These are phyloP conservation scores for Rallus crepitans DNA, from an alignment of 2,797 vertebrate species.

Conservation along the genomic window DNA sequence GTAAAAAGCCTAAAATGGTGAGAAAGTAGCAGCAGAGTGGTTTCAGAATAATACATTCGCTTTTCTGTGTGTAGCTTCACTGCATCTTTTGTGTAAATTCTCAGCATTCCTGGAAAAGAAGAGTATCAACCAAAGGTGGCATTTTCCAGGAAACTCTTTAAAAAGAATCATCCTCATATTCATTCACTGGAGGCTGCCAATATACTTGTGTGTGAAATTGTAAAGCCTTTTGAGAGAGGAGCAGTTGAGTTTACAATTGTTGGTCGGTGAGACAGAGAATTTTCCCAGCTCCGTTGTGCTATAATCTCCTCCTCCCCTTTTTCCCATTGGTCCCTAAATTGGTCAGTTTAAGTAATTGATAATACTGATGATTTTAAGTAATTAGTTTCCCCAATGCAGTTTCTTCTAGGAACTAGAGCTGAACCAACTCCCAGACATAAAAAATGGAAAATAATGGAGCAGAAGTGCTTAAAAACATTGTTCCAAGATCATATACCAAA, in stretches of 20 bases:
- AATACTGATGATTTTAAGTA: not conserved
- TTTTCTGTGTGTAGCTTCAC: conserved; percentile 32
- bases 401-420: not conserved
- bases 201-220: not conserved
- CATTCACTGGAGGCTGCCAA: not conserved
- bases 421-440: not conserved
- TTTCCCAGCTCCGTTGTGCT: not conserved
- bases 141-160: conserved; percentile 53
- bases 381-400: not conserved
- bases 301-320: not conserved
- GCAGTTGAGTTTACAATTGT: not conserved
- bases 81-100: conserved; percentile 60
- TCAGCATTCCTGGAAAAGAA: conserved; percentile 52
- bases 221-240: conserved; percentile 24
- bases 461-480: not conserved
- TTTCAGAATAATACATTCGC: conserved; percentile 10
- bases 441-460: not conserved
- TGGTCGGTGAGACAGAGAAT: not conserved
- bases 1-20: conserved; percentile 53
- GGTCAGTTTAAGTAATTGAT: not conserved
- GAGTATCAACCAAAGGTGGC: conserved; percentile 24
- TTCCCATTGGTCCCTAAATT: not conserved
- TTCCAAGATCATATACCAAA: not conserved
- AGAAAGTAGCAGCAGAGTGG: conserved; percentile 46
- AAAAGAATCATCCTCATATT: conserved; percentile 24